Base-by-base conservation (phyloP, 2,113 vertebrate genomes). In the Boleophthalmus pectinirostris region DNA sequence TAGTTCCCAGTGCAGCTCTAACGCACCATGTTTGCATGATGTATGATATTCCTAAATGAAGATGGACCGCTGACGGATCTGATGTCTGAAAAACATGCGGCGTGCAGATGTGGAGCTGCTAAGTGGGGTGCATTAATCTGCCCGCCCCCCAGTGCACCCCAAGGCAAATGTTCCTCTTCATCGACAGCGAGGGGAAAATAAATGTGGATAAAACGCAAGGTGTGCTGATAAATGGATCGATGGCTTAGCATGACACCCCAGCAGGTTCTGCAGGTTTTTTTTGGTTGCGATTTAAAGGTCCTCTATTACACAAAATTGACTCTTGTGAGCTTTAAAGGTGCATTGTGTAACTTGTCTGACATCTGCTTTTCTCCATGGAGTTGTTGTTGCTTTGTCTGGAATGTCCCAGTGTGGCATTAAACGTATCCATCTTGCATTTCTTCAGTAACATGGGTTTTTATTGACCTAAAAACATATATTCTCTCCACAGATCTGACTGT, bases 91-190 rank as follows among this genome's bases (percentile, higher is more conserved):
- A 78, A 82, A 88, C 69, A 78, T 76, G 78, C 74, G 72, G 73
- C 81, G 70, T 73, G 43, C 60, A 64, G 75, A 90, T 83, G 82
- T 20, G 24, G 61, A 72, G 45, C 21, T 71, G 74, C 79, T 85
- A 87, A 86, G 78, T 87, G 85, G 71, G 68, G 69, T 58, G 29
- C 83, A 89, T 91, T 85, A 86, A 90, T 91, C 86, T 88, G 69
- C 45, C 23, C 70, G 70, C 80, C 82, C 76, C 57, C 77, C 78
- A 46, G 61, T 68, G 78, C 81, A 86, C 64, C 63, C 75, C 66
- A 68, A 86, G 80, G 88, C 77, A 85, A 85, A 87, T 84, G 84
- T 82, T 83, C 74, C 79, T 82, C 70, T 83, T 85, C 82, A 88
- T 69, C 81, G 73, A 81, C 84, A 89, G 75, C 67, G 23, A 23